Percentiles rank a stretch among this genome's conserved stretches.
Conservation (phyloP, 2,113 vertebrate species). For the Alligator sinensis region DNA sequence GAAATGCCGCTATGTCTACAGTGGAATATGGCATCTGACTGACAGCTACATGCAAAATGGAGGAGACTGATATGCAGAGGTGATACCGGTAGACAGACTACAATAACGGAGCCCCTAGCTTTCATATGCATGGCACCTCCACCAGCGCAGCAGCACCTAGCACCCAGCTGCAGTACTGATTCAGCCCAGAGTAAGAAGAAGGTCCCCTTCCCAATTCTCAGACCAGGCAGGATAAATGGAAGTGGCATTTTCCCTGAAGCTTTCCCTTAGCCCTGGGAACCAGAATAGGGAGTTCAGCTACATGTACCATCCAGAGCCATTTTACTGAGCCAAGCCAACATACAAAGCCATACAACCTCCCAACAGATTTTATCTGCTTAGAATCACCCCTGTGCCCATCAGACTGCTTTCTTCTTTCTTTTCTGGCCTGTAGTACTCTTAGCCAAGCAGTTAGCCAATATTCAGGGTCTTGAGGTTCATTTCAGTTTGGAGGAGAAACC, state of each 20-base stretch:
- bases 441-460: neutral
- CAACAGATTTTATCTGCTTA: neutral
- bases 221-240: too few relatives aligned
- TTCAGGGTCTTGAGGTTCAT: neutral
- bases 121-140: too few relatives aligned
- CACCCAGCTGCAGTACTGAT: too few relatives aligned
- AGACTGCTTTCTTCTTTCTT: neutral
- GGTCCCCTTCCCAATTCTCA: too few relatives aligned
- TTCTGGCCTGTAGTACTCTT: neutral
- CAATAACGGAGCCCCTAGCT: neutral
- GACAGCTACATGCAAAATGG: neutral
- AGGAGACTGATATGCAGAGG: neutral
- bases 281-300: too few relatives aligned
- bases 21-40: neutral
- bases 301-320: neutral
- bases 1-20: neutral
- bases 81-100: neutral
- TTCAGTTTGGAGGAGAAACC: too few relatives aligned
- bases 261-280: too few relatives aligned
- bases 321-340: neutral
- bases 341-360: neutral
- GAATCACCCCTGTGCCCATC: neutral
- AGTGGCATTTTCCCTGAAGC: too few relatives aligned
- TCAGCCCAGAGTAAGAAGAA: neutral
- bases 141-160: neutral